Evolutionary conservation across 2,113 vertebrate genomes (phyloP), one percentile per base, ranked within the genome.

Genomic region (Loxodonta africana): DNA sequence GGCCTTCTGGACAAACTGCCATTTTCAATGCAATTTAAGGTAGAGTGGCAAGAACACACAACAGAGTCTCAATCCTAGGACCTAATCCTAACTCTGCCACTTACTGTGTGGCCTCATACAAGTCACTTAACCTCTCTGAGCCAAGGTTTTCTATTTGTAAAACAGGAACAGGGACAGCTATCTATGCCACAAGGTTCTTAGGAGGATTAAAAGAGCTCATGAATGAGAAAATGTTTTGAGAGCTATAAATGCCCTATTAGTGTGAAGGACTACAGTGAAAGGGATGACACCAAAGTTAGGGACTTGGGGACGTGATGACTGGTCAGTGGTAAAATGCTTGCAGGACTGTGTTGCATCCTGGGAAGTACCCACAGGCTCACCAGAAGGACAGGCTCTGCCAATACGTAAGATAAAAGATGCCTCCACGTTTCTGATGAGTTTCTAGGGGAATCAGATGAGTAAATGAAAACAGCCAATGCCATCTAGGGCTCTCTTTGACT

Each of bases 221-320:
- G 83, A 82, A n/a, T 73, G n/a, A 90, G 71, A 62, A 78, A 51
- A 74, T 67, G 21, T 28, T 77, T 82, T 85, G 76, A 94, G 62
- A 89, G 94, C 33, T 60, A 6, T 20, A 73, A 85, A 83, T 48
- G 21, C 74, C 62, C 14, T 89, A 44, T 48, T 69, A 63, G 25
- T 25, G 7, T 51, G 26, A 87, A 89, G 37, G 4, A 41, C 69
- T 46, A 37, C 10, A 28, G n/a, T 21, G 33, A 84, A 41, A 93
- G 86, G n/a, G n/a, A 65, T 65, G 20, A 44, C 5, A 67, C 67
- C n/a, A 53, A 67, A 71, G 86, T 57, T 44, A 80, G 65, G 81
- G 51, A n/a, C n/a, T 25, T 65, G 33, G 62, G 76, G 30, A 63
- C 30, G 17, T 21, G 44, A 69, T 12, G 57, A 60, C 1, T 12